Conservation (phyloP, 2,113 vertebrate genomes). For the Semicossyphus pulcher region DNA sequence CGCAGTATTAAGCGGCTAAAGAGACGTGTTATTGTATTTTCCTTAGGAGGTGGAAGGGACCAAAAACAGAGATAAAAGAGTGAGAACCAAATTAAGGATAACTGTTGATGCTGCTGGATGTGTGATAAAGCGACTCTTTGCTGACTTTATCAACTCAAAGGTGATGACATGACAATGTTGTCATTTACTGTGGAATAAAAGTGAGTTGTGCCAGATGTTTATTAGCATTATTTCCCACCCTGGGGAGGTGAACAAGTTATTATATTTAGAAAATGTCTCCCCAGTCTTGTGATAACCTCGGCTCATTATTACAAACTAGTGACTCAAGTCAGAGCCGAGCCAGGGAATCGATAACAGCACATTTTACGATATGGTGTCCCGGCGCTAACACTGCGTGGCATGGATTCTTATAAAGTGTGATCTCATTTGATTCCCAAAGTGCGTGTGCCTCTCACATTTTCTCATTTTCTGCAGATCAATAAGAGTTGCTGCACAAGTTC, state of each 20-base stretch:
- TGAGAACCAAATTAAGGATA: too few species aligned
- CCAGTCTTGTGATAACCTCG: too few species aligned
- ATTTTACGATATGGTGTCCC: conserved; percentile 8
- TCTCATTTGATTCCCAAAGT: conserved; percentile 37
- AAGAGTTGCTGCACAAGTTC: conserved; percentile 59
- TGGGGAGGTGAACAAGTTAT: background rate
- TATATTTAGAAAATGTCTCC: too few species aligned
- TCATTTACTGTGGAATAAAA: too few species aligned
- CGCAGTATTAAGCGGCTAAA: too few species aligned
- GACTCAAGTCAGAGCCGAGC: conserved; percentile 3
- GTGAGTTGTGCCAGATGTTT: background rate
- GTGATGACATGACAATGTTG: background rate
- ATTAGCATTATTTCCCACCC: background rate
- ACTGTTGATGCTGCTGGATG: too few species aligned
- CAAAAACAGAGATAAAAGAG: too few species aligned
- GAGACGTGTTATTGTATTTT: too few species aligned
- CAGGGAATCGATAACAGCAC: conserved; percentile 1
- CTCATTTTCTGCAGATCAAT: conserved; percentile 62
- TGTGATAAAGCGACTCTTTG: too few species aligned
- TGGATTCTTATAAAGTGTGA: conserved; percentile 19
- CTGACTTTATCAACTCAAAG: too few species aligned
- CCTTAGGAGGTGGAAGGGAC: too few species aligned
- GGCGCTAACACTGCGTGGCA: background rate
- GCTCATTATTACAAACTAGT: conserved; percentile 13
- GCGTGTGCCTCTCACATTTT: conserved; percentile 17